A percentile compares a stretch with the other conserved stretches of the same genome.
These are phyloP conservation scores for Paedocypris micromegethes DNA, from an alignment of 2,797 vertebrate genomes.

Conservation along the genomic window DNA sequence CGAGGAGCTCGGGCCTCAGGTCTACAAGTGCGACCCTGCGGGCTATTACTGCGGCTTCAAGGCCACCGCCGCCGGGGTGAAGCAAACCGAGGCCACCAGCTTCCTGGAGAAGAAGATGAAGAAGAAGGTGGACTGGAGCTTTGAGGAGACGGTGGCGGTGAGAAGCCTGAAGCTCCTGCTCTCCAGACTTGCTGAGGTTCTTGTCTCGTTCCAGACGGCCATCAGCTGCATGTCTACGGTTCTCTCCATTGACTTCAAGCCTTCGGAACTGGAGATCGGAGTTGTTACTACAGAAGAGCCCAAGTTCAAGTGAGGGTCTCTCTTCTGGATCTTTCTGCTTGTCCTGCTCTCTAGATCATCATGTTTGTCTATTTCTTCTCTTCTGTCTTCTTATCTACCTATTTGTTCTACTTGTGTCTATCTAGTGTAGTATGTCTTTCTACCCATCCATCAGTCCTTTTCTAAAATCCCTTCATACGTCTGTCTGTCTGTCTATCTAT, in stretches of 20 bases:
- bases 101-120: conserved; percentile 99
- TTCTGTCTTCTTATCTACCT: too few species aligned
- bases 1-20: conserved; percentile 87
- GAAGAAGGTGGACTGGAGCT: conserved; percentile 98
- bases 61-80: conserved; percentile 95
- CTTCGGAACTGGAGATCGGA: conserved; percentile 81
- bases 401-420: too few species aligned
- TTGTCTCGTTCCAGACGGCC: conserved; percentile 64
- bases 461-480: too few species aligned
- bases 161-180: conserved; percentile 23
- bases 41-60: conserved; percentile 98
- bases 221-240: conserved; percentile 84
- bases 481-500: too few species aligned
- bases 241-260: conserved; percentile 85
- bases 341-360: too few species aligned
- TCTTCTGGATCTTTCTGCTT: neutral
- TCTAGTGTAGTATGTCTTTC: too few species aligned
- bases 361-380: too few species aligned
- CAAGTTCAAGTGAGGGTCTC: conserved; percentile 73
- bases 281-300: conserved; percentile 79
- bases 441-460: too few species aligned
- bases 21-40: conserved; percentile 96
- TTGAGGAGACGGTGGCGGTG: conserved; percentile 94
- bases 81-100: conserved; percentile 96
- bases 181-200: neutral